A percentile compares a stretch with the other conserved stretches of the same genome.
Evolutionary conservation across 2,797 vertebrate genomes (phyloP).

Genomic region (Zenarchopterus dispar): DNA sequence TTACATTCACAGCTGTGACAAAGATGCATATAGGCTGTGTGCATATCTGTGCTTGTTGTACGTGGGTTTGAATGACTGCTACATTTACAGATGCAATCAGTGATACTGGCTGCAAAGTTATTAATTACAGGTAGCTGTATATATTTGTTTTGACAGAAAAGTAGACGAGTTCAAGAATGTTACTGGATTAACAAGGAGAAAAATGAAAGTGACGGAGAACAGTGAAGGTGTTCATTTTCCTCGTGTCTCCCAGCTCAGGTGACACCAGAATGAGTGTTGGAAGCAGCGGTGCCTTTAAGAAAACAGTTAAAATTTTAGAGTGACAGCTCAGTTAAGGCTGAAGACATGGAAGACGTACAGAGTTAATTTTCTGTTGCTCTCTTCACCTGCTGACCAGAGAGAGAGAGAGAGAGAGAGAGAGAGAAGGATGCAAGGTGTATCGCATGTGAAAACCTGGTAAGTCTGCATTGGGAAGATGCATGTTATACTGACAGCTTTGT

Average conservation of each 20-base stretch:
- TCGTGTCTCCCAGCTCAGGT: slow-evolving; percentile 10
- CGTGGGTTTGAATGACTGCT: slow-evolving; percentile 48
- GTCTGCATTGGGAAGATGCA: slow-evolving; percentile 1
- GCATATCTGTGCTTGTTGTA: slow-evolving; percentile 58
- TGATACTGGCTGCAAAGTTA: slow-evolving; percentile 35
- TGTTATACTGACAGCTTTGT: slow-evolving; percentile 28
- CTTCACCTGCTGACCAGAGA: slow-evolving; percentile 44
- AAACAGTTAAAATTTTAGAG: slow-evolving; percentile 50
- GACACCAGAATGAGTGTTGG: slow-evolving; percentile 23
- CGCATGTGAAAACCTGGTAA: slow-evolving; percentile 25
- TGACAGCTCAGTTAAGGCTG: slow-evolving; percentile 43
- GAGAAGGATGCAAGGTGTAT: background rate
- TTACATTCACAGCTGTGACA: slow-evolving; percentile 66
- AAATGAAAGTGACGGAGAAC: slow-evolving; percentile 18
- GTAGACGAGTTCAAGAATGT: slow-evolving; percentile 28
- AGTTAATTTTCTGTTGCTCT: slow-evolving; percentile 42
- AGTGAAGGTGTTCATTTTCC: slow-evolving; percentile 5
- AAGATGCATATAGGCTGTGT: slow-evolving; percentile 48
- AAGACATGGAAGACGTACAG: slow-evolving; percentile 61
- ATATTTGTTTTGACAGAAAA: slow-evolving; percentile 20
- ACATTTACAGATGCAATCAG: slow-evolving; percentile 37
- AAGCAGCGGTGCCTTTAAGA: slow-evolving; percentile 49
- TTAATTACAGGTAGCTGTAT: slow-evolving; percentile 24
- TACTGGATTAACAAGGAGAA: slow-evolving; percentile 20
- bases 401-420: slow-evolving; percentile 4